These are phyloP conservation scores for Mimachlamys varia DNA, from an alignment of 2,888 invertebrate species.

Conservation along the genomic window DNA sequence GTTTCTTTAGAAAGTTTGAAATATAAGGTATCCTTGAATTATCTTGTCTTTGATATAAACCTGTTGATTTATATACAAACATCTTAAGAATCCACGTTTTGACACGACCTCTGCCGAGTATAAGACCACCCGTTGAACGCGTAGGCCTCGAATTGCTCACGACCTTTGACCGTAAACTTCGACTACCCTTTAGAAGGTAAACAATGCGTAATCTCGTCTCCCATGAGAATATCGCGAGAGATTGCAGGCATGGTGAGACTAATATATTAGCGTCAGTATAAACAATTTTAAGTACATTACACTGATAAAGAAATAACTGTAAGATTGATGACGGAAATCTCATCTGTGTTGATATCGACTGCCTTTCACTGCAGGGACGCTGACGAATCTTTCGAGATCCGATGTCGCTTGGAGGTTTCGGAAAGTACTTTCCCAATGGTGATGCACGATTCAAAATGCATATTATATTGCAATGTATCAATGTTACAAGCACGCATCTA, in stretches of 20 bases:
- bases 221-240: conserved; percentile 13
- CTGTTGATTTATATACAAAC: conserved; percentile 14
- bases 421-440: background rate
- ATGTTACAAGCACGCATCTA: background rate
- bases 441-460: background rate
- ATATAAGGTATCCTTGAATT: background rate
- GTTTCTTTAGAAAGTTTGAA: background rate
- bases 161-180: conserved; percentile 16
- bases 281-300: conserved; percentile 33
- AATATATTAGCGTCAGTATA: conserved; percentile 21
- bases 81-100: background rate
- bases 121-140: background rate
- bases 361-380: background rate
- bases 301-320: conserved; percentile 13
- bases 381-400: background rate
- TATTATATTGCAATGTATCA: background rate
- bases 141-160: background rate
- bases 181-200: background rate
- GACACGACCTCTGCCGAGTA: background rate
- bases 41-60: conserved; percentile 23
- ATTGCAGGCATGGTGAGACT: conserved; percentile 10
- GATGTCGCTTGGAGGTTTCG: background rate
- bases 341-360: background rate
- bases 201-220: conserved; percentile 26
- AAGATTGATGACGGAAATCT: background rate